Conservation (phyloP, 2,888 invertebrate genomes). For the Archaeoteleia sp. region DNA sequence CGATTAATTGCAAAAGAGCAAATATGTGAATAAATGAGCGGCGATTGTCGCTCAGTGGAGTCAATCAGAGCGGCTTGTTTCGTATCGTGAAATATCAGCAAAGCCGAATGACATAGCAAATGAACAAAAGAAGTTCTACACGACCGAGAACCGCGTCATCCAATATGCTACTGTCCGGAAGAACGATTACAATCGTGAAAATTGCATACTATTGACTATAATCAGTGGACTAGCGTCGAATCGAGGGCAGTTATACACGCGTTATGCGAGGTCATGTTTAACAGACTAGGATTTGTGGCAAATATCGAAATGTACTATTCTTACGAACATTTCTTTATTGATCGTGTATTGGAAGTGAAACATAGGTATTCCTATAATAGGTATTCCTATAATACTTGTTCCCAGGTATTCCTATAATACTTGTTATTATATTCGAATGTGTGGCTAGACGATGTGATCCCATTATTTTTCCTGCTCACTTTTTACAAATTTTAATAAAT, state of each 20-base stretch:
- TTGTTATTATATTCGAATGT: constrained; percentile 78
- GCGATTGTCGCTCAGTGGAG: constrained; percentile 80
- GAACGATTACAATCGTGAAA: constrained; percentile 73
- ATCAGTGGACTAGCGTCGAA: constrained; percentile 74
- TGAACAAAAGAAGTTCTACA: constrained; percentile 72
- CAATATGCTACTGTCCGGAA: constrained; percentile 71
- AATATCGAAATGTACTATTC: constrained; percentile 77
- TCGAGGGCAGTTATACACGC: constrained; percentile 75
- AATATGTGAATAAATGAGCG: constrained; percentile 77
- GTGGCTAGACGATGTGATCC: constrained; percentile 79
- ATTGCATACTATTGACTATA: constrained; percentile 72
- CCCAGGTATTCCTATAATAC: constrained; percentile 79
- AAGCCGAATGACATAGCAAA: constrained; percentile 73
- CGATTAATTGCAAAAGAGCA: constrained; percentile 75
- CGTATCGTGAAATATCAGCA: constrained; percentile 67
- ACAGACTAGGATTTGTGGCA: constrained; percentile 76
- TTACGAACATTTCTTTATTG: constrained; percentile 78
- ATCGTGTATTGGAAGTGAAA: constrained; percentile 76
- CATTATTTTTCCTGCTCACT: constrained; percentile 79
- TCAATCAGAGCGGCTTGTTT: constrained; percentile 75
- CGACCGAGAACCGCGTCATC: constrained; percentile 71
- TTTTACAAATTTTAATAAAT: too few relatives aligned
- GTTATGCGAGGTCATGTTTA: constrained; percentile 76
- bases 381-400: too few relatives aligned
- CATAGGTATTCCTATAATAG: too few relatives aligned